Base-by-base conservation (phyloP, 2,113 vertebrate genomes). In the Sinocyclocheilus anshuiensis region DNA sequence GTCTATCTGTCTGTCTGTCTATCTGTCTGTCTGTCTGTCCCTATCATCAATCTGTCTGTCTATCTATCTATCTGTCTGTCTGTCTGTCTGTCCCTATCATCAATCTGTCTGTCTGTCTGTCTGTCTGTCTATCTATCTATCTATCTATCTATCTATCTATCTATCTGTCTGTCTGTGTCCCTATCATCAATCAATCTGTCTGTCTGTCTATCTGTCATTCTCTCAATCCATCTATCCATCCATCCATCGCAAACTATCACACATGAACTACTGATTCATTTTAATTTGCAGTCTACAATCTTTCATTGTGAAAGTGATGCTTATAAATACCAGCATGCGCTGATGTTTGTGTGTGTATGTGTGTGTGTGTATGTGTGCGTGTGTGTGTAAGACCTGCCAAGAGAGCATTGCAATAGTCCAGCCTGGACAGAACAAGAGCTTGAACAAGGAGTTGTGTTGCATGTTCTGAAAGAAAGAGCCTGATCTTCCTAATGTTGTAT, bases 301-400 rank as follows among this genome's bases (percentile, higher is more conserved):
- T 36, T 59, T 78, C 1, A 59, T 53, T 53, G n/a, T 77, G 7
- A 77, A 77, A 77, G 7, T 26, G 4, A 53, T 79, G 18, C 55
- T n/a, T 24, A 59, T 59, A 59, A 59, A 59, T 79, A 61, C 33
- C 33, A 71, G 26, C 15, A 80, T 74, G 36, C 4, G 11, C 45
- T 78, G 48, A 72, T 4, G 36, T 22, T 0, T 75, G 16, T 72
- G 6, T 36, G 69, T 42, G 10, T 11, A 2, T 48, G 67, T 84
- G 16, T 78, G 71, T 79, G 78, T 85, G 79, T 79, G 16, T 87
- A 39, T 75, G 57, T 61, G 10, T 11, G 10, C 12, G 67, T 84
- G 16, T 78, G 71, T 79, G 78, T 85, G 79, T 79, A n/a, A n/a
- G n/a, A n/a, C n/a, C n/a, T n/a, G n/a, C n/a, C n/a, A n/a, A n/a